phyloP scores from a whole-genome alignment of 1,140 invertebrate species.

The Apis dorsata region DNA sequence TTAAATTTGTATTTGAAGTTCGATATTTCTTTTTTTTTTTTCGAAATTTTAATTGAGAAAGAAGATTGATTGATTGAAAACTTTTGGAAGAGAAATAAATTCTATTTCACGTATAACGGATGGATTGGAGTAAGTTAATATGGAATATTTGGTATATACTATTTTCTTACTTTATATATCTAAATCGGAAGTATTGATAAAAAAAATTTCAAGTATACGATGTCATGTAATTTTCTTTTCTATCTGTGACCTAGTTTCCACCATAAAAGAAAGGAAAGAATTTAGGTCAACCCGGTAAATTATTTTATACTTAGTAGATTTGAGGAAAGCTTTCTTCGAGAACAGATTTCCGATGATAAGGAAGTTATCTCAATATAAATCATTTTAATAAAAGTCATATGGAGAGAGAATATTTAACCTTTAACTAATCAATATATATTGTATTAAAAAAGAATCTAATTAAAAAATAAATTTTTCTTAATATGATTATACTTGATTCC shows the following conservation, averaged over 20 bases:
- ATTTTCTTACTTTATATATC: neutral
- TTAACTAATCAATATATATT: neutral
- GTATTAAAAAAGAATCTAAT: too few species aligned
- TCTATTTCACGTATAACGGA: too few species aligned
- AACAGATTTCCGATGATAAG: neutral
- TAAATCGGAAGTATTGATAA: accelerated
- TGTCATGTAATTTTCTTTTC: conserved; percentile 2
- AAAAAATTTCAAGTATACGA: neutral
- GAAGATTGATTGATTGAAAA: too few species aligned
- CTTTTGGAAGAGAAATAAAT: too few species aligned
- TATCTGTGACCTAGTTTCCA: neutral
- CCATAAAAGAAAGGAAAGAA: neutral
- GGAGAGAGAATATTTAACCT: neutral
- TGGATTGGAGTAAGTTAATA: too few species aligned
- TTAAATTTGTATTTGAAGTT: too few species aligned
- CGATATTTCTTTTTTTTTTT: too few species aligned
- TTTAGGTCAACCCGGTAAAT: neutral
- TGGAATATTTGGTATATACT: neutral
- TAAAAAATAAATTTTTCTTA: too few species aligned
- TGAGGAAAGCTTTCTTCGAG: neutral
- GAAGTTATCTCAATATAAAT: neutral
- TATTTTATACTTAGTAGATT: neutral
- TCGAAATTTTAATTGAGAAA: too few species aligned
- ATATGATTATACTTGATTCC: neutral
- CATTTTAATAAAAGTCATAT: neutral